Evolutionary conservation across 1,140 invertebrate genomes (phyloP).

Genomic region (Trachelipus rathkii): DNA sequence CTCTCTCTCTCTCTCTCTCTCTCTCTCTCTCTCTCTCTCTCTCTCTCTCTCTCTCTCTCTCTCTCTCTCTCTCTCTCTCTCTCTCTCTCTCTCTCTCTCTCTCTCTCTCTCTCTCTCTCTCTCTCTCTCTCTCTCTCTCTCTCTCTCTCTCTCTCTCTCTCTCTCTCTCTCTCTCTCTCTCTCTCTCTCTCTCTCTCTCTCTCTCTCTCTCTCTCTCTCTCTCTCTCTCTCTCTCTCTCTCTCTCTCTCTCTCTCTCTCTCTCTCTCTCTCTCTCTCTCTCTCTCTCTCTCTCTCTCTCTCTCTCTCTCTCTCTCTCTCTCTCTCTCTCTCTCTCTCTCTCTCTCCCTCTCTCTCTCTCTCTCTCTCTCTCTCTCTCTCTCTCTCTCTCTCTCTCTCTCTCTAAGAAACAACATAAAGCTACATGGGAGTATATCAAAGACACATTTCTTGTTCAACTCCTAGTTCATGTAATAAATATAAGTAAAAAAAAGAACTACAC

Average conservation of each 20-base stretch:
- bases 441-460: too few relatives aligned
- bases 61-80: conserved; percentile 30
- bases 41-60: conserved; percentile 30
- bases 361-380: not conserved
- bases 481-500: too few relatives aligned
- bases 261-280: conserved; percentile 19
- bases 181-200: conserved; percentile 27
- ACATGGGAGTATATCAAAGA: too few relatives aligned
- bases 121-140: not conserved
- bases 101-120: conserved; percentile 19
- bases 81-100: conserved; percentile 22
- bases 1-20: conserved; percentile 20
- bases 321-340: too few relatives aligned
- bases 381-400: not conserved
- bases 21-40: conserved; percentile 27
- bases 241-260: conserved; percentile 18
- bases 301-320: too few relatives aligned
- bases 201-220: conserved; percentile 32
- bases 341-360: conserved; percentile 5
- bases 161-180: conserved; percentile 25
- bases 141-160: not conserved
- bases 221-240: conserved; percentile 27
- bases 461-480: too few relatives aligned
- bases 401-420: too few relatives aligned
- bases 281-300: not conserved